Evolutionary conservation across 1,140 invertebrate species (phyloP), one percentile per base, ranked within the genome.

Genomic region (Drosophila sp.): DNA sequence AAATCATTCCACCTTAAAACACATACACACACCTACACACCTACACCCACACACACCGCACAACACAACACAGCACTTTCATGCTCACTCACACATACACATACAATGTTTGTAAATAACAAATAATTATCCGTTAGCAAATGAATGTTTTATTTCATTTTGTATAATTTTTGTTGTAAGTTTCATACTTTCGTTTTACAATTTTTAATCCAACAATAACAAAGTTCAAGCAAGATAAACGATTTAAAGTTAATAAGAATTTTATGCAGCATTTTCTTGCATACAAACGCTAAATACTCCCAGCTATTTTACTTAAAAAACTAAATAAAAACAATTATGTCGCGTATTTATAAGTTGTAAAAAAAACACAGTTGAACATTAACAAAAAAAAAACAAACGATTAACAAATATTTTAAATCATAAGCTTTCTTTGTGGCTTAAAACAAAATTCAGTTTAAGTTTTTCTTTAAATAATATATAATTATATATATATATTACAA

Each of bases 201-300:
- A 53, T 77, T 77, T 71, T 65, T 58, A 67, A 66, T 21, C 27
- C 16, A 64, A 46, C 2, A 46, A 40, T 45, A 70, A 65, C 57
- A 43, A 41, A 48, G 18, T 48, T 0, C 21, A 9, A 48, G 21
- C 21, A 53, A 25, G 72, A 67, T 21, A 62, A 50, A 40, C 5
- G 57, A 29, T 13, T 40, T 32, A 41, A 53, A 53, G 9, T 43
- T 38, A 7, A 21, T 66, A 36, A 72, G 46, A 45, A 65, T 63
- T 63, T 51, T 70, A 89, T 89, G 83, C 83, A 80, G 79, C 89
- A 89, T 89, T 89, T 89, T 89, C 83, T 89, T 89, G 83, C 79
- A 87, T 89, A 74, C 50, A 63, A 65, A 78, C 51, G 45, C 50
- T 46, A 75, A 69, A 72, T 72, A 72, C 70, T 72, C 70, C 25